Evolutionary conservation across 2,113 vertebrate genomes (phyloP).

Genomic region (Nanorana parkeri): DNA sequence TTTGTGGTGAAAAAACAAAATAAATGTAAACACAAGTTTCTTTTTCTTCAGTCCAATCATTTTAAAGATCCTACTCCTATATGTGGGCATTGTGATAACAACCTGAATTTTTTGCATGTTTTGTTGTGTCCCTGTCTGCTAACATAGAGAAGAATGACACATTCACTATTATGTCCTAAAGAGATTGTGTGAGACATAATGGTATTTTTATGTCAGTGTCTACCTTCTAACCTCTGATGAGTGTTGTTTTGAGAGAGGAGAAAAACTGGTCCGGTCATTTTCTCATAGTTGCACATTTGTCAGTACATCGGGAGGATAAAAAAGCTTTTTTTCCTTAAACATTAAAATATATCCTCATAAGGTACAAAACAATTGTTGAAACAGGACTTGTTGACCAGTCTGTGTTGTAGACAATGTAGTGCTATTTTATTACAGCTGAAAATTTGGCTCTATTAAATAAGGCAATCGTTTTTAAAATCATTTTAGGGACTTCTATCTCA

Average conservation of each 20-base stretch:
- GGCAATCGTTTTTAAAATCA: no score
- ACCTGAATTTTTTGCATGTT: background rate
- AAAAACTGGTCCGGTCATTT: background rate
- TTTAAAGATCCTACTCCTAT: background rate
- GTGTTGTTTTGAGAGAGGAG: background rate
- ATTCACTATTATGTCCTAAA: background rate
- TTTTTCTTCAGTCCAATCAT: background rate
- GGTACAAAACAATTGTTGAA: no score
- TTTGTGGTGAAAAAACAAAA: background rate
- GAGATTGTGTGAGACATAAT: background rate
- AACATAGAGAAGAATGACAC: background rate
- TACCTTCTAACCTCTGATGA: background rate
- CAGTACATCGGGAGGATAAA: no score
- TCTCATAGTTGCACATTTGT: background rate
- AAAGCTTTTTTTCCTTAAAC: no score
- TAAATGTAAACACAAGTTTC: background rate
- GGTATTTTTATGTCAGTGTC: background rate
- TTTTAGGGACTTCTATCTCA: no score
- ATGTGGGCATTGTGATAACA: conserved; percentile 5
- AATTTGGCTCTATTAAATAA: no score
- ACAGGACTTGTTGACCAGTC: no score
- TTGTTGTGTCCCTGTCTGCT: background rate
- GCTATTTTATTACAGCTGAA: no score
- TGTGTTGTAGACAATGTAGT: no score
- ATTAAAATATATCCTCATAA: no score